Base-by-base conservation (phyloP, 2,797 vertebrate species). In the Melanogrammus aeglefinus region DNA sequence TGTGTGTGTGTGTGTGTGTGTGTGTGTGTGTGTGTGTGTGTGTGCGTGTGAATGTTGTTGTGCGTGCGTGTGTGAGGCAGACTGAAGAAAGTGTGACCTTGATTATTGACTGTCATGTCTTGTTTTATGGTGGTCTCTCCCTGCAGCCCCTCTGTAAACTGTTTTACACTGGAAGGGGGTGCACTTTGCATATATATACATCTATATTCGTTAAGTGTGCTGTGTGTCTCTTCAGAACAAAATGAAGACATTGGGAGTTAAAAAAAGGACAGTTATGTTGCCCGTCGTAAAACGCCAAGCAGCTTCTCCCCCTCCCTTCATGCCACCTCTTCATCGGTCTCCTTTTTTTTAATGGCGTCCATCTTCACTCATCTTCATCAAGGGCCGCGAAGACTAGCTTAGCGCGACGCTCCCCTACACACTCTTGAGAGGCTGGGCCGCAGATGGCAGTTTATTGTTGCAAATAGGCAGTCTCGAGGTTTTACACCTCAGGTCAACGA, bases 401-500 rank as follows among this genome's bases (percentile, higher is more conserved):
- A 88, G 86, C 85, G 81, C 91, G 76, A 87, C 88, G 90, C 89
- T 93, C 89, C 88, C 86, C 82, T 89, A 88, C 78, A 84, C 83
- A 88, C 87, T 89, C 74, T 38, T 38, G 86, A 93, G 92, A 92
- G 92, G 88, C 92, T 88, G 91, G 92, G 93, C 91, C 92, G 92
- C 94, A 95, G 94, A 94, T 94, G 94, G 94, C 83, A 87, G 91
- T 95, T 94, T 94, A 95, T 94, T 94, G 94, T 93, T 92, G 92
- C 94, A 95, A 94, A 94, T 94, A 94, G 94, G 93, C 92, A 93
- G 94, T 93, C 92, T 94, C 91, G 86, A 91, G 93, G 93, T 95
- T 94, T 94, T 93, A 94, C 93, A 94, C 93, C 93, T 93, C 84
- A 90, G 94, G 94, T 95, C 93, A 94, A 92, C 93, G 93, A 93